Evolutionary conservation across 2,888 invertebrate genomes (phyloP), one percentile per base, ranked within the genome.

Genomic region (Leptinotarsa rubiginosa): DNA sequence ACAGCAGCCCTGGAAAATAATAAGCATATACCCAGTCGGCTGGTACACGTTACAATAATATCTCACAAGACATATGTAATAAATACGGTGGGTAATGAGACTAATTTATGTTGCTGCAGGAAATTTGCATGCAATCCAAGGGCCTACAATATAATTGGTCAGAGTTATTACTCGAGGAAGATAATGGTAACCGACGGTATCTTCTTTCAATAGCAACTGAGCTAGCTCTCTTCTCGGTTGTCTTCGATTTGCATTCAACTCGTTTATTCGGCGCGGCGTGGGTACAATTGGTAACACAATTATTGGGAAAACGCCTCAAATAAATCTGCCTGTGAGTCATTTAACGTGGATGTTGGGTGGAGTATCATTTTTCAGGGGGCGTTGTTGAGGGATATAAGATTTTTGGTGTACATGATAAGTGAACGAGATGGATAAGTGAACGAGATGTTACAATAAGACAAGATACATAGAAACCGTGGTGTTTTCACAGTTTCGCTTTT

Each of bases 81-180:
- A 85, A 85, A 85, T 85, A 84, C 80, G 70, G 74, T 74, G 75
- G 75, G 82, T 85, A 85, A 85, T 84, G 84, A 85, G 84, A 80
- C 82, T 83, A 85, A 85, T 84, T 84, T 85, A 85, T 85, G 82
- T 82, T 79, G 79, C 79, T 79, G 80, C 81, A 75, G 78, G 69
- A 80, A 78, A 85, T 84, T 84, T 85, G 84, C 84, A 84, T 85
- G 76, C 74, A 66, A 52, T 41, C 31, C 69, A 56, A 31, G 50
- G 31, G 52, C 54, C 66, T 65, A 54, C 56, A 66, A 73, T 70
- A 75, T 77, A 77, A 77, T 77, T 77, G 77, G 72, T 69, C 66
- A 65, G 75, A 77, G 75, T 77, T 77, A 77, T 77, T 75, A 69
- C 77, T 69, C 31, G 67, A 47, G 64, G 70, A 70, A 77, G 77